Conservation (phyloP, 2,113 vertebrate genomes). For the Upupa epops region DNA sequence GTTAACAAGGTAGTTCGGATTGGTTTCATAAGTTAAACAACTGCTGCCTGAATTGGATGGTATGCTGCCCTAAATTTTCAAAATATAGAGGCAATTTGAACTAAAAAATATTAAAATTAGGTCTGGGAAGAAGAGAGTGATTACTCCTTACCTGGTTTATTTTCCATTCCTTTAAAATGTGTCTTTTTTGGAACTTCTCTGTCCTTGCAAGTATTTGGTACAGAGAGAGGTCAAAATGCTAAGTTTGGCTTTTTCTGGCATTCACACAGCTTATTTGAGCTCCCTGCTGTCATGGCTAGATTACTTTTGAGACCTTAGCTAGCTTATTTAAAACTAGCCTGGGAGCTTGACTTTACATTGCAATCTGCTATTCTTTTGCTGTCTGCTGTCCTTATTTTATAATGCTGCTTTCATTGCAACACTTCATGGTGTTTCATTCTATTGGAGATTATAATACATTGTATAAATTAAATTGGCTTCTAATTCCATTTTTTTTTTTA, state of each 20-base stretch:
- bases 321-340: conserved; percentile 22
- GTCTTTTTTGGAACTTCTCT: background rate
- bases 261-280: background rate
- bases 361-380: background rate
- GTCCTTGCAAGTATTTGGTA: background rate
- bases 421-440: background rate
- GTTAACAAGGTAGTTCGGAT: background rate
- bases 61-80: background rate
- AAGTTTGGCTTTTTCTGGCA: background rate
- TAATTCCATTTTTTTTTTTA: background rate
- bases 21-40: background rate
- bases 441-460: background rate
- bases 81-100: background rate
- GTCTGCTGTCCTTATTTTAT: background rate
- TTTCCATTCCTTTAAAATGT: background rate
- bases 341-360: background rate
- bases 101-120: background rate
- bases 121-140: background rate
- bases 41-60: background rate
- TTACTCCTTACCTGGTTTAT: background rate
- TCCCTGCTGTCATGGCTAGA: background rate
- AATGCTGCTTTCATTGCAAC: background rate
- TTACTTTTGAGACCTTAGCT: background rate
- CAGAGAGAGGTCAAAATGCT: conserved; percentile 3
- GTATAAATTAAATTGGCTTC: background rate